Conservation (phyloP, 2,797 vertebrate genomes). For the Paratrypauchen microcephalus region DNA sequence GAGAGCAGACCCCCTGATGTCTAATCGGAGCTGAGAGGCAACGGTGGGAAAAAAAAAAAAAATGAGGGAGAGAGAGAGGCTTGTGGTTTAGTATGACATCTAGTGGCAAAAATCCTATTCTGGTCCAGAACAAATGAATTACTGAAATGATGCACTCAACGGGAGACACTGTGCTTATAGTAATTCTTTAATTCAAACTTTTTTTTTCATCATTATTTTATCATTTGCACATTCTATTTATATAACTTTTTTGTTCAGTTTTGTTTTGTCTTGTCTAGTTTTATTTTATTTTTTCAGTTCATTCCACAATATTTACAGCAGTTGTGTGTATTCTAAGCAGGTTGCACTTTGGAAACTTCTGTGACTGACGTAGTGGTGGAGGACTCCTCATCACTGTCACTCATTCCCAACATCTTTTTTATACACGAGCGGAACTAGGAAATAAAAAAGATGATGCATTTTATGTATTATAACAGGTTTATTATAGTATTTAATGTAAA, state of each 20-base stretch:
- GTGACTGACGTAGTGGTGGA: conserved; percentile 68
- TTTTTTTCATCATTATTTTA: conserved; percentile 8
- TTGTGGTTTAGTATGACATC: too few relatives aligned
- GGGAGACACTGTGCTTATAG: not conserved
- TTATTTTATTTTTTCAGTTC: not conserved
- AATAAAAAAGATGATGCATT: conserved; percentile 15
- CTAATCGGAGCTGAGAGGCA: too few relatives aligned
- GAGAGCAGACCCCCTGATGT: too few relatives aligned
- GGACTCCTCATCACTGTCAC: conserved; percentile 65
- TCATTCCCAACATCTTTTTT: conserved; percentile 74
- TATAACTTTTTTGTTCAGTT: not conserved
- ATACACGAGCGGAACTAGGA: conserved; percentile 77
- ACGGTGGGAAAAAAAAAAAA: too few relatives aligned
- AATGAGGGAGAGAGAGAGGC: too few relatives aligned
- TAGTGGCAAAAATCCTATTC: too few relatives aligned
- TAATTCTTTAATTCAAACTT: not conserved
- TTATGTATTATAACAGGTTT: not conserved
- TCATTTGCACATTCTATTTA: conserved; percentile 32
- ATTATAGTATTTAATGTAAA: not conserved
- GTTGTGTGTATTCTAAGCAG: conserved; percentile 45
- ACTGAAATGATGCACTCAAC: not conserved
- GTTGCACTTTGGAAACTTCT: conserved; percentile 78
- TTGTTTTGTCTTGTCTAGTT: too few relatives aligned
- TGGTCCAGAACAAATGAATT: too few relatives aligned
- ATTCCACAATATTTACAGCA: conserved; percentile 54